These are phyloP conservation scores for Brachionus sp. DNA, from an alignment of 1,140 invertebrate species.

Conservation along the genomic window DNA sequence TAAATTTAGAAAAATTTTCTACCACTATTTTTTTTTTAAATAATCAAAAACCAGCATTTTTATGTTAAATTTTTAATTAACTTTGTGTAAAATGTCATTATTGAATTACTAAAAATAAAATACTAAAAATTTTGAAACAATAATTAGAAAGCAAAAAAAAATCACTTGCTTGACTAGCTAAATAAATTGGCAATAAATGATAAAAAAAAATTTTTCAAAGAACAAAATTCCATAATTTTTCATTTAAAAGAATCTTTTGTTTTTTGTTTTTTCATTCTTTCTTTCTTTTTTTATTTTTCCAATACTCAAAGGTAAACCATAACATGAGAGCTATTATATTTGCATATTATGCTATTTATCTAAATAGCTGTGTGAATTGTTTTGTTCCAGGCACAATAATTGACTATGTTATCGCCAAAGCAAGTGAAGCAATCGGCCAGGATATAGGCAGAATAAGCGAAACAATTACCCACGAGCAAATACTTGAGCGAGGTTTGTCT, in stretches of 20 bases:
- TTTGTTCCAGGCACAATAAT: background rate
- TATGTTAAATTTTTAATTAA: no score
- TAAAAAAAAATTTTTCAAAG: background rate
- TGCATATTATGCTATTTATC: background rate
- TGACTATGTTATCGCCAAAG: background rate
- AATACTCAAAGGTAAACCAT: background rate
- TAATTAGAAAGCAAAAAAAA: background rate
- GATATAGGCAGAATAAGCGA: background rate
- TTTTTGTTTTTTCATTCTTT: no score
- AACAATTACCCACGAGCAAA: constrained; percentile 3
- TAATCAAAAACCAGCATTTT: no score
- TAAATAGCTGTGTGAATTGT: background rate
- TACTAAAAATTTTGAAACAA: background rate
- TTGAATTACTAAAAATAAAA: background rate
- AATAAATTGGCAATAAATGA: background rate
- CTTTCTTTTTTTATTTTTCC: background rate
- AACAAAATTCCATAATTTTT: background rate
- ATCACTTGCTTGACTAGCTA: background rate
- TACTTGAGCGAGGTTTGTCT: background rate
- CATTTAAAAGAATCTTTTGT: no score
- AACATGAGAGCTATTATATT: background rate
- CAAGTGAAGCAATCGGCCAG: background rate
- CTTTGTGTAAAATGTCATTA: no score
- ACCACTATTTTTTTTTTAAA: no score
- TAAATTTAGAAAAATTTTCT: no score